These are phyloP conservation scores for Vombatus ursinus DNA, from an alignment of 2,113 vertebrate species.

Conservation along the genomic window DNA sequence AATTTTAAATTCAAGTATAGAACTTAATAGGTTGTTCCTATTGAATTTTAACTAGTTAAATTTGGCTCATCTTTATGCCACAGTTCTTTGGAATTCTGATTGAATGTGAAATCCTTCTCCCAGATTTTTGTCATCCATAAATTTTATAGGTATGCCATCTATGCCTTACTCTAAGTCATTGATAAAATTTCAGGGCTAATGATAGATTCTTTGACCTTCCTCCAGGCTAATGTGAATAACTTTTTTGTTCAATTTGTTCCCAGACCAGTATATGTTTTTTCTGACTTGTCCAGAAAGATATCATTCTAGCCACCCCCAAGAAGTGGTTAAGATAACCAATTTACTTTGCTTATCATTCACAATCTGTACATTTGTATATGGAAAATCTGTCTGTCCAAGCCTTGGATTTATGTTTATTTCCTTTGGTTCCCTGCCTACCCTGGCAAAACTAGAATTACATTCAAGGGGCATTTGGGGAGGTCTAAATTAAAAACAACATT, in stretches of 20 bases:
- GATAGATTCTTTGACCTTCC: not conserved
- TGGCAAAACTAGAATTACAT: slow-evolving; percentile 1
- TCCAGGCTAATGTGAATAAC: not conserved
- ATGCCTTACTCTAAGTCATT: not conserved
- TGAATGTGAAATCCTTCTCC: not conserved
- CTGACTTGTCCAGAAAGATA: not conserved
- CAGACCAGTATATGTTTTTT: not conserved
- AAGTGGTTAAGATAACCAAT: not conserved
- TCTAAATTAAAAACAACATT: slow-evolving; percentile 70
- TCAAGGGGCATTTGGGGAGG: slow-evolving; percentile 49
- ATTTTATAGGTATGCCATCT: not conserved
- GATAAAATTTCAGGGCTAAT: not conserved
- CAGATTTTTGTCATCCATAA: not conserved
- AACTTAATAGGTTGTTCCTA: not conserved
- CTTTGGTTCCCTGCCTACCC: not conserved
- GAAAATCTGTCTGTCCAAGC: not conserved
- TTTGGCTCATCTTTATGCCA: not conserved
- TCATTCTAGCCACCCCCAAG: not conserved
- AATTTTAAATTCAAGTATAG: not conserved
- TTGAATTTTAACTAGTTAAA: not conserved
- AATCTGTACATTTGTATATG: not conserved
- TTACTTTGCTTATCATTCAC: not conserved
- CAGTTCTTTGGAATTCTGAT: not conserved
- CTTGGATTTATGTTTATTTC: not conserved
- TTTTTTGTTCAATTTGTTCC: not conserved